Conservation (phyloP, 2,888 invertebrate species). For the Flexamia atlantica region DNA sequence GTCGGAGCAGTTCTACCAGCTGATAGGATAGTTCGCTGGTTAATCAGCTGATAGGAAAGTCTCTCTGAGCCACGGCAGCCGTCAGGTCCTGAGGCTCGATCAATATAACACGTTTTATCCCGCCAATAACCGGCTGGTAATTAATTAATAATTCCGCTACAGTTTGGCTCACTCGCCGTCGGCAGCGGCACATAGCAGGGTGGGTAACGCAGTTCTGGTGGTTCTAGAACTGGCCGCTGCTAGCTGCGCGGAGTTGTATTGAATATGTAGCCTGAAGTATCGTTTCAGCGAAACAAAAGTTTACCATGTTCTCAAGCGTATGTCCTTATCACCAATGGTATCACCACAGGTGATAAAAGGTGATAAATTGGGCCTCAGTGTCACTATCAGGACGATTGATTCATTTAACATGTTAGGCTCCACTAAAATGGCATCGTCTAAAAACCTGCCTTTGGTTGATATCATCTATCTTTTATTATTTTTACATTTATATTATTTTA, state of each 20-base stretch:
- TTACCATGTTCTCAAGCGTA: neutral
- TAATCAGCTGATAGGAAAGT: constrained; percentile 10
- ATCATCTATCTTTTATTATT: no score
- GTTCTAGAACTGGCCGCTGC: neutral
- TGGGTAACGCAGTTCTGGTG: constrained; percentile 5
- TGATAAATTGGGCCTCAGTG: no score
- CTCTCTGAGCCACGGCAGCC: neutral
- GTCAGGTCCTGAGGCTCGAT: constrained; percentile 5
- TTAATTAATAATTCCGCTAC: constrained; percentile 47
- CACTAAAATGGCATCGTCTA: no score
- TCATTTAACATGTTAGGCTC: no score
- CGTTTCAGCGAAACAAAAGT: no score
- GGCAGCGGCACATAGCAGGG: constrained; percentile 14
- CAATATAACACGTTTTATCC: constrained; percentile 41
- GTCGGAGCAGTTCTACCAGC: no score
- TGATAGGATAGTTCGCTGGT: neutral
- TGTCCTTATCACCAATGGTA: no score
- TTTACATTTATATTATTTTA: no score
- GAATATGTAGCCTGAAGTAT: no score
- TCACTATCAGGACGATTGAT: no score
- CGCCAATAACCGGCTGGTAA: constrained; percentile 51
- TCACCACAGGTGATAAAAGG: no score
- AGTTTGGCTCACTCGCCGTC: neutral
- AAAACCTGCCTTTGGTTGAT: no score
- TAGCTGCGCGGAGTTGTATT: neutral